phyloP scores from a whole-genome alignment of 1,140 invertebrate genomes.

The Nephotettix cincticeps region DNA sequence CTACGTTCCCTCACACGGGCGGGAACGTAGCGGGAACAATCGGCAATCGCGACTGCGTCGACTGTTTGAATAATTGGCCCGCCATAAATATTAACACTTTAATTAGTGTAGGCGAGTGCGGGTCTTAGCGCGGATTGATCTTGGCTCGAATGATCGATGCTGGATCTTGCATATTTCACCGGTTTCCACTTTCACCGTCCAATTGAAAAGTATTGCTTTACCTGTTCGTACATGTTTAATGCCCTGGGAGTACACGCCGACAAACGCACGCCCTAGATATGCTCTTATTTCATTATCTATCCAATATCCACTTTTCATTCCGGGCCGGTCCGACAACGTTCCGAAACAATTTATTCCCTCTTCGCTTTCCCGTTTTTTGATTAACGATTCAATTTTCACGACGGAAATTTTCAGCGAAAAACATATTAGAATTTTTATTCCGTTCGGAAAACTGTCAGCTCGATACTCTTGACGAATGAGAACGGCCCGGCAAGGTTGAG shows the following conservation, averaged over 20 bases:
- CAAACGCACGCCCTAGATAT: constrained; percentile 16
- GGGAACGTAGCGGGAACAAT: neutral
- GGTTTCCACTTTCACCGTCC: constrained; percentile 20
- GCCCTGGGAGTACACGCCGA: constrained; percentile 12
- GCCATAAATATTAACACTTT: constrained; percentile 2
- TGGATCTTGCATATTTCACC: constrained; percentile 4
- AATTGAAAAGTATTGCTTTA: constrained; percentile 22
- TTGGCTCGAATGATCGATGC: neutral
- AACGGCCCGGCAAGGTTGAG: too few species aligned
- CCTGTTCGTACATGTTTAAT: constrained; percentile 11
- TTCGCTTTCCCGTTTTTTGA: constrained; percentile 8
- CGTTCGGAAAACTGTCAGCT: too few species aligned
- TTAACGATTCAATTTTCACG: constrained; percentile 13
- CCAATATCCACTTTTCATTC: constrained; percentile 23
- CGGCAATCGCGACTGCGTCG: constrained; percentile 1
- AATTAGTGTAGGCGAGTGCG: neutral
- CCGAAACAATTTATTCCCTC: constrained; percentile 15
- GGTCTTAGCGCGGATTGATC: constrained; percentile 11
- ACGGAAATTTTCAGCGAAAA: neutral
- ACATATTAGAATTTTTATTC: too few species aligned
- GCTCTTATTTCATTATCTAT: constrained; percentile 23
- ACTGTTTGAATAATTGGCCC: constrained; percentile 10
- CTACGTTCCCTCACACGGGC: too few species aligned
- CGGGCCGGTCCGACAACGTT: neutral
- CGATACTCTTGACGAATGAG: too few species aligned